A percentile compares a stretch with the other conserved stretches of the same genome.
Conservation (phyloP, 2,113 vertebrate species). For the Oncorhynchus masou region DNA sequence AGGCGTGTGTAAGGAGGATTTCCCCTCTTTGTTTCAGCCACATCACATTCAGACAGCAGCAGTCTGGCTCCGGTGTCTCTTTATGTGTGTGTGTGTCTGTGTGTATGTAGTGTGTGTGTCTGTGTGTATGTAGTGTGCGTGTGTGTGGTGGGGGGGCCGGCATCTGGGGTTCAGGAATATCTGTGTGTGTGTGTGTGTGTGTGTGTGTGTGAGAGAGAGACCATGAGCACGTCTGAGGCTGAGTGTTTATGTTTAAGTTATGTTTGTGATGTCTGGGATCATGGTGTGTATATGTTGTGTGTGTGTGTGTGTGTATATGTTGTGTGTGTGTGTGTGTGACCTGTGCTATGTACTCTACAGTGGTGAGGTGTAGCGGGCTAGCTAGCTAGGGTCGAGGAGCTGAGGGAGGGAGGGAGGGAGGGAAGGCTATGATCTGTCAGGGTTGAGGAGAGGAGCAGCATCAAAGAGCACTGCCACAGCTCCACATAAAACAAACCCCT, state of each 20-base stretch:
- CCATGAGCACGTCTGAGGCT: too few relatives aligned
- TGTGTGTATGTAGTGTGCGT: background rate
- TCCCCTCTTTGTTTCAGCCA: conserved; percentile 69
- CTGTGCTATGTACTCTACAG: conserved; percentile 7
- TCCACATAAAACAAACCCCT: conserved; percentile 44
- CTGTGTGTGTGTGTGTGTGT: background rate
- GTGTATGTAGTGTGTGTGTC: conserved; percentile 3
- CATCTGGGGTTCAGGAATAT: background rate
- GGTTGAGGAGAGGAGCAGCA: conserved; percentile 50
- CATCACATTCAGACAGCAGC: conserved; percentile 32
- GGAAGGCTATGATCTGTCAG: conserved; percentile 63
- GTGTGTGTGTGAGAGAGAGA: too few relatives aligned
- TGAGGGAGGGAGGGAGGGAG: conserved; percentile 55
- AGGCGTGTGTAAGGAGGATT: conserved; percentile 64
- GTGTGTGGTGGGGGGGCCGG: conserved; percentile 8
- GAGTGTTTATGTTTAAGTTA: too few relatives aligned
- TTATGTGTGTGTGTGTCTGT: conserved; percentile 15
- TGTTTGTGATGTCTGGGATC: background rate
- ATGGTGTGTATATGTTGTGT: conserved; percentile 20
- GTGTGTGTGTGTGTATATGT: too few relatives aligned
- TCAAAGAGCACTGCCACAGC: conserved; percentile 48
- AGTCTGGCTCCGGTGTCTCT: conserved; percentile 54
- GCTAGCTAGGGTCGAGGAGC: conserved; percentile 52
- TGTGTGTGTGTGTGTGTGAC: background rate
- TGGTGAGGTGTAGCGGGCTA: background rate